A percentile compares a stretch with the other conserved stretches of the same genome.
phyloP scores from a whole-genome alignment of 2,113 vertebrate genomes.

The Bufo gargarizans region DNA sequence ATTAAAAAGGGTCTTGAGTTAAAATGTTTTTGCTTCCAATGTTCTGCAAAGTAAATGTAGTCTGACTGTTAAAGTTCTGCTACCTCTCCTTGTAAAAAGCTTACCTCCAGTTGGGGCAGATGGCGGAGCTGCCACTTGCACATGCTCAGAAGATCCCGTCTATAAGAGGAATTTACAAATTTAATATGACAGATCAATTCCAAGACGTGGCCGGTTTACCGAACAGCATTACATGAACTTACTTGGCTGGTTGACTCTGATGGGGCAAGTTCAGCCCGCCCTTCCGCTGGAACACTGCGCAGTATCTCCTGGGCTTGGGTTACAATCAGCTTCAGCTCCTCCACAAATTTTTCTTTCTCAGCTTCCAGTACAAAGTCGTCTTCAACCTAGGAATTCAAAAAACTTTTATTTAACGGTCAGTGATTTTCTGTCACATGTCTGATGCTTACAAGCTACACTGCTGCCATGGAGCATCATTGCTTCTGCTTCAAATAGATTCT shows the following conservation, averaged over 20 bases:
- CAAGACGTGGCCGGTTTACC: slow-evolving; percentile 45
- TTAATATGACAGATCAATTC: slow-evolving; percentile 59
- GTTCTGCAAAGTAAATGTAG: background rate
- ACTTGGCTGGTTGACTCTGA: slow-evolving; percentile 66
- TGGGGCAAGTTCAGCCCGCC: slow-evolving; percentile 57
- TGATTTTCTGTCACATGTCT: background rate
- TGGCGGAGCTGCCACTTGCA: slow-evolving; percentile 77
- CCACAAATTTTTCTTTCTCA: slow-evolving; percentile 88
- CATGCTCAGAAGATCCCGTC: slow-evolving; percentile 83
- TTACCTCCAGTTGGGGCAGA: slow-evolving; percentile 78
- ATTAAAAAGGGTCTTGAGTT: too few relatives aligned
- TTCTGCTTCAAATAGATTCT: too few relatives aligned
- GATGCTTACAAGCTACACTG: too few relatives aligned
- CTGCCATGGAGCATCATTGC: too few relatives aligned
- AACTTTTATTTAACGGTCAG: too few relatives aligned
- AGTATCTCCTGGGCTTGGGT: slow-evolving; percentile 83
- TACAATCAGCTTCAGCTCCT: slow-evolving; percentile 81
- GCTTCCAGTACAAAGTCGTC: slow-evolving; percentile 87
- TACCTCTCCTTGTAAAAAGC: slow-evolving; percentile 61
- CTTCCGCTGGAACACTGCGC: slow-evolving; percentile 64
- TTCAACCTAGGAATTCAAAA: slow-evolving; percentile 75
- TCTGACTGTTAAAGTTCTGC: background rate
- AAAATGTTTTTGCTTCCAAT: background rate
- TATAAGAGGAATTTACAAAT: slow-evolving; percentile 68
- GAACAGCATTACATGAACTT: slow-evolving; percentile 38